These are phyloP conservation scores for Spisula solida DNA, from an alignment of 2,888 invertebrate genomes.

Conservation along the genomic window DNA sequence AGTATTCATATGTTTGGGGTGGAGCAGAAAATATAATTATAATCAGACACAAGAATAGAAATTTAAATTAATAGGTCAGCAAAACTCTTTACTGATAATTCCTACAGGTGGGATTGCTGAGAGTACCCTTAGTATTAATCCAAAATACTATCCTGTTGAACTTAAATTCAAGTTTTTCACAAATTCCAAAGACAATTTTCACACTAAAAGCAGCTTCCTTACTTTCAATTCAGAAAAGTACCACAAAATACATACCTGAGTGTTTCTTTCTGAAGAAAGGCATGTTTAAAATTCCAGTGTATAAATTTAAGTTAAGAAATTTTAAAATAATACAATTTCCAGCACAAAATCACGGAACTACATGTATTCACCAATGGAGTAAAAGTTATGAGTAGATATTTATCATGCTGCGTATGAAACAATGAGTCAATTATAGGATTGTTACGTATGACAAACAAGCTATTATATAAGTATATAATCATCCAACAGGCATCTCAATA, in stretches of 20 bases:
- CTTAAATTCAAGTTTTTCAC: too few species aligned
- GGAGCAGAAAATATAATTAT: too few species aligned
- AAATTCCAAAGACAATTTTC: too few species aligned
- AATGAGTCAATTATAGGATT: constrained; percentile 4
- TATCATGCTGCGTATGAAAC: background rate
- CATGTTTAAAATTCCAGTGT: background rate
- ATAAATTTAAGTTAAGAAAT: background rate
- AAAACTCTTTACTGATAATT: too few species aligned
- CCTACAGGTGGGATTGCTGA: too few species aligned
- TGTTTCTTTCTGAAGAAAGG: constrained; percentile 22
- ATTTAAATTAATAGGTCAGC: too few species aligned
- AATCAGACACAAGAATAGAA: too few species aligned
- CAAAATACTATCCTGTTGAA: too few species aligned
- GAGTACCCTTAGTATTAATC: too few species aligned
- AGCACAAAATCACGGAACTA: background rate
- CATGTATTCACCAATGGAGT: background rate
- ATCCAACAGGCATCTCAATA: background rate
- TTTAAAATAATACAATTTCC: background rate
- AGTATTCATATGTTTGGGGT: too few species aligned
- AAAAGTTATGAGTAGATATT: background rate
- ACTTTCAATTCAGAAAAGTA: too few species aligned
- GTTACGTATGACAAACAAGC: background rate
- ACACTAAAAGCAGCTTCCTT: too few species aligned
- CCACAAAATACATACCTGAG: background rate
- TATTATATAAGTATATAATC: background rate